Evolutionary conservation across 2,113 vertebrate genomes (phyloP), one percentile per base, ranked within the genome.

Genomic region (Macquaria ambigua): DNA sequence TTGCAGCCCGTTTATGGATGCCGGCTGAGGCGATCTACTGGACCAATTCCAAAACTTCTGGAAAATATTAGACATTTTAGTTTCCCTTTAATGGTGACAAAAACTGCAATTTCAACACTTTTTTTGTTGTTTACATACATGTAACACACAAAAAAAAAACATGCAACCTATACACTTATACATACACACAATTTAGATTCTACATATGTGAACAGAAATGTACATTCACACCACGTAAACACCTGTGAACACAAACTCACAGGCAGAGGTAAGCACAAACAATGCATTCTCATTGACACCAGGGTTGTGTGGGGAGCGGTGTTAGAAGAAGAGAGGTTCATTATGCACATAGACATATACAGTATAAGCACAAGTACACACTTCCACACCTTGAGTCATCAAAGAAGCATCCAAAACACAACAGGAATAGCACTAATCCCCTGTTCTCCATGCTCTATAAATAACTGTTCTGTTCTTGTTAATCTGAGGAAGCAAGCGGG

Each of bases 401-500:
- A 84, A 76, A 89, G 62, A 68, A 81, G 58, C 73, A 78, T 88
- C 78, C 73, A 58, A 90, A 88, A 88, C 77, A 83, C 83, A 76
- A 85, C 84, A 85, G 88, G 89, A 92, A 79, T 50, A 61, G 79
- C 79, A 4, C 69, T 85, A 84, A 91, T 88, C 86, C 89, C 82
- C 79, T 28, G 80, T 84, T 89, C 76, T 82, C 78, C 64, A 31
- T 50, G 63, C 48, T 85, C 91, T 87, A 90, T 86, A 93, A 93
- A 93, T 91, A 93, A 87, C 82, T 81, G 73, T 69, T 78, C 82
- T 74, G 81, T 80, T 90, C 87, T 79, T 64, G 68, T 88, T 91
- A 84, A 88, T 93, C 82, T 89, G 82, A 82, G 62, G 86, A 83
- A 83, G 77, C 66, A 48, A 77, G 61, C 28, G 34, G 86, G 79